Evolutionary conservation across 2,888 invertebrate genomes (phyloP), one percentile per base, ranked within the genome.

Genomic region (Platerodrilus igneus): DNA sequence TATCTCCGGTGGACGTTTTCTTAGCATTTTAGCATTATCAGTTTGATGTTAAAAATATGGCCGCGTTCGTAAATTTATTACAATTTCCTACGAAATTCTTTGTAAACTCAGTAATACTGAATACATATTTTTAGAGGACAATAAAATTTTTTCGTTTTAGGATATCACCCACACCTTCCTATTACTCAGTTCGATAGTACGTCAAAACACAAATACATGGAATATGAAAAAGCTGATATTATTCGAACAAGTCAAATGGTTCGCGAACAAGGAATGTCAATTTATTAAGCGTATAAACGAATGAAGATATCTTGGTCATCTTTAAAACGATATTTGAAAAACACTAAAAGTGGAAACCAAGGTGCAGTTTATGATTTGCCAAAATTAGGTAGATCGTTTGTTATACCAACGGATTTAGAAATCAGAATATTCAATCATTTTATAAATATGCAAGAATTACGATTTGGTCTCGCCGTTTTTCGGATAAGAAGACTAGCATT

Each of bases 401-500:
- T 11, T 9, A 22, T 32, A 23, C 22, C 23, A 22, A 23, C 32
- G 23, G 23, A 22, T 16, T 23, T 22, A 2, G 31, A 32, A 29
- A 13, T 15, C n/a, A 13, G 9, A 21, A 3, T 33, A 9, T 33
- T 23, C 17, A 16, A 33, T n/a, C 14, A 34, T 10, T 18, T 34
- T 16, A 33, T 33, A 15, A 23, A 15, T 16, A 34, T 25, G 34
- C 23, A 34, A 25, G 25, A 34, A 17, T 10, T 34, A 7, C 18
- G 33, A 10, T 25, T 25, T 26, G 34, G 34, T 8, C 22, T 34
- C 7, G 26, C 17, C 15, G 25, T 34, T 2, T 18, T 10, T 7
- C 25, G 16, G 25, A 26, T 34, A 25, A 25, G 26, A 26, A 34
- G 13, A 17, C 7, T 34, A 11, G 26, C 34, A 10, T 26, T 18